Evolutionary conservation across 2,113 vertebrate species (phyloP).

Genomic region (Mastomys natalensis): DNA sequence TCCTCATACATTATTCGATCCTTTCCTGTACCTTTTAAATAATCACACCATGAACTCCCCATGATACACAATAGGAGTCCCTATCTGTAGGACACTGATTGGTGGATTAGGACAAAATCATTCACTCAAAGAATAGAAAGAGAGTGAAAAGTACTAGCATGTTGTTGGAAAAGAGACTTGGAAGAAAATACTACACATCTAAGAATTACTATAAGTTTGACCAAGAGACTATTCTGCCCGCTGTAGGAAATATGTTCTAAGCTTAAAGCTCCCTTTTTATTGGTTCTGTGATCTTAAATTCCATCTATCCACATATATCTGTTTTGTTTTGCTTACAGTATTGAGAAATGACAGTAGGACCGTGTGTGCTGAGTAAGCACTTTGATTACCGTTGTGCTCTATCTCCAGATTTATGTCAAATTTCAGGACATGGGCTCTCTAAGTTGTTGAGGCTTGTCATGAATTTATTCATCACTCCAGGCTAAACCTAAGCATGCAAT

Average conservation of each 20-base stretch:
- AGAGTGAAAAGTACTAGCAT: slow-evolving; percentile 3
- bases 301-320: neutral
- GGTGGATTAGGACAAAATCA: slow-evolving; percentile 2
- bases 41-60: neutral
- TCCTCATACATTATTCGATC: neutral
- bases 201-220: neutral
- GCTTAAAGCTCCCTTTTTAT: neutral
- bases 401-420: neutral
- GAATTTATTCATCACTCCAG: neutral
- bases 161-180: neutral
- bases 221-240: neutral
- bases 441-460: neutral
- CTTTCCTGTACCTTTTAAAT: neutral
- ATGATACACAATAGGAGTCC: neutral
- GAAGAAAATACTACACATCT: neutral
- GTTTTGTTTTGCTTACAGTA: neutral
- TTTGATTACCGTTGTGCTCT: too few relatives aligned
- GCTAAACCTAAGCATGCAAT: neutral
- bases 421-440: neutral
- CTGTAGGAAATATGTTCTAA: neutral
- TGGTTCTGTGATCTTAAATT: neutral
- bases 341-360: neutral
- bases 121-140: neutral
- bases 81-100: neutral
- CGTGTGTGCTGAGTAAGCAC: neutral